Evolutionary conservation across 2,797 vertebrate genomes (phyloP).

Genomic region (Furcifer pardalis): DNA sequence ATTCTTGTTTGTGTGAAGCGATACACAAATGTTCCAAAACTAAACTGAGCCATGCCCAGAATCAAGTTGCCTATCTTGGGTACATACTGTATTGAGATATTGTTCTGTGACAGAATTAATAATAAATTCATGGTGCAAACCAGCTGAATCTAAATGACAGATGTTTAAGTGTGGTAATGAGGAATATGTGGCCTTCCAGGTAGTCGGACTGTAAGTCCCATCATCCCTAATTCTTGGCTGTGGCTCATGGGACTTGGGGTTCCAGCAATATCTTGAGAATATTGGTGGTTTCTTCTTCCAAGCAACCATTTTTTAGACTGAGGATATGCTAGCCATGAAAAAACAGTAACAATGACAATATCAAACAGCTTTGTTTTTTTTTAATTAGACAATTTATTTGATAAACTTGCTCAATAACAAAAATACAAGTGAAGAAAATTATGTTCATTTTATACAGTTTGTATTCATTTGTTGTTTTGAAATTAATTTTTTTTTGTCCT

Average conservation of each 20-base stretch:
- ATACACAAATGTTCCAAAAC: no score
- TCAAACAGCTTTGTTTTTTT: conserved; percentile 52
- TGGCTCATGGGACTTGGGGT: background rate
- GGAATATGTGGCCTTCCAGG: background rate
- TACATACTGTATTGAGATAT: background rate
- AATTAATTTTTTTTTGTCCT: conserved; percentile 75
- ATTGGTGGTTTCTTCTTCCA: background rate
- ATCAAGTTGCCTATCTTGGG: background rate
- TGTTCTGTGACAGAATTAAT: background rate
- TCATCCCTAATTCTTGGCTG: background rate
- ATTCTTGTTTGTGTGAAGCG: background rate
- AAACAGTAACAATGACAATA: background rate
- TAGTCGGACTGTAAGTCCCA: background rate
- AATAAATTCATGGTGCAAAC: background rate
- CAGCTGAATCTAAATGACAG: background rate
- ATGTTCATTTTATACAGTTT: conserved; percentile 82
- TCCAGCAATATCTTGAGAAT: background rate
- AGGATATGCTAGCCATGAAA: background rate
- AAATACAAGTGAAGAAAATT: conserved; percentile 85
- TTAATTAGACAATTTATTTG: conserved; percentile 83
- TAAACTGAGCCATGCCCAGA: background rate
- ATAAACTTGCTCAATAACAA: conserved; percentile 85
- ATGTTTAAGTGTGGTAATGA: background rate
- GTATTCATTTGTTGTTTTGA: conserved; percentile 79
- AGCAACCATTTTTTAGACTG: no score